These are phyloP conservation scores for Netelia virgata DNA, from an alignment of 2,888 invertebrate genomes.

Conservation along the genomic window DNA sequence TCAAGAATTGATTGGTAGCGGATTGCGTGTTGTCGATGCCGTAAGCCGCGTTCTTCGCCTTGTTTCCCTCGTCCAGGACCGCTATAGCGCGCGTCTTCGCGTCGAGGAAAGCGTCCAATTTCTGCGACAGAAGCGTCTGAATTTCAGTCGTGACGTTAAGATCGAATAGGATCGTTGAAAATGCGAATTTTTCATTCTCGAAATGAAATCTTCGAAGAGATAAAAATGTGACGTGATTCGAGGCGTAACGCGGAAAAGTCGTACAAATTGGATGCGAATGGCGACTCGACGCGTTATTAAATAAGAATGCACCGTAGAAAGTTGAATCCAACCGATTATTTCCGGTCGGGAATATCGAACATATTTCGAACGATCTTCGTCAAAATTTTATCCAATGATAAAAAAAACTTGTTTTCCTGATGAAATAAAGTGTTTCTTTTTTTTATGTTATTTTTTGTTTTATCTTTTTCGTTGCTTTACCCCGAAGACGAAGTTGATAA, in stretches of 20 bases:
- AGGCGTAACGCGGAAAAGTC: conserved; percentile 7
- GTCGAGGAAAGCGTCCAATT: conserved; percentile 93
- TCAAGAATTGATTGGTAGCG: conserved; percentile 87
- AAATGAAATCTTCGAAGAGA: not conserved
- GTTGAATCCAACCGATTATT: not conserved
- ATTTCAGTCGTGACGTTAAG: no score
- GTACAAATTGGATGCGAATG: conserved; percentile 49
- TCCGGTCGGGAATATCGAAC: not conserved
- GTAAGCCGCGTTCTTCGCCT: conserved; percentile 91
- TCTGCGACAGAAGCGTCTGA: conserved; percentile 86
- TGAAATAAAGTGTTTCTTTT: conserved; percentile 6
- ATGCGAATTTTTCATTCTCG: no score
- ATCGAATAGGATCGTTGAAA: no score
- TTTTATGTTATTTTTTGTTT: conserved; percentile 16
- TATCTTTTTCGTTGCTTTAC: conserved; percentile 86
- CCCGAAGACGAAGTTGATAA: conserved; percentile 93
- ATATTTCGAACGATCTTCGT: not conserved
- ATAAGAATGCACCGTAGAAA: conserved; percentile 51
- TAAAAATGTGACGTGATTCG: no score
- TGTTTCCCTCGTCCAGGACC: conserved; percentile 90
- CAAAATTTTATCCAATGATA: not conserved
- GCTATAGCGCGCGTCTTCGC: conserved; percentile 91
- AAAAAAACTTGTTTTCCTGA: conserved; percentile 1
- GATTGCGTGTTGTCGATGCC: conserved; percentile 90
- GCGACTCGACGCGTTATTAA: conserved; percentile 25